Evolutionary conservation across 2,888 invertebrate species (phyloP).

Genomic region (Altica lythri): DNA sequence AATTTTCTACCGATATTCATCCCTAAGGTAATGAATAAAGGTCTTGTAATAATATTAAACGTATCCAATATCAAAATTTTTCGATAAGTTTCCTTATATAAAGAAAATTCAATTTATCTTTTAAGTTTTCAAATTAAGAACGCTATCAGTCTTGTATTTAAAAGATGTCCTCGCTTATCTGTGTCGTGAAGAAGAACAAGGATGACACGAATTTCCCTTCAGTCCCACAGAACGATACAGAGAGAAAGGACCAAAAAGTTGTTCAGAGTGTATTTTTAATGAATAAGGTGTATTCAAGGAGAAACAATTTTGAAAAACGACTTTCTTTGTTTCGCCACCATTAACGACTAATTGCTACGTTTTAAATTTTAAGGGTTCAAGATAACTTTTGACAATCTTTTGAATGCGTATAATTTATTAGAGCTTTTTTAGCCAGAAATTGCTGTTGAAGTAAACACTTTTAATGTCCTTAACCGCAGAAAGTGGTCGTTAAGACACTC

Average conservation of each 20-base stretch:
- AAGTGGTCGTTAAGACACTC: slow-evolving; percentile 10
- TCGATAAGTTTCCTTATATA: slow-evolving; percentile 14
- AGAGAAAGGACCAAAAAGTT: slow-evolving; percentile 34
- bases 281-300: slow-evolving; percentile 53
- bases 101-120: slow-evolving; percentile 54
- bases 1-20: no score
- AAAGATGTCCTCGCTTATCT: slow-evolving; percentile 48
- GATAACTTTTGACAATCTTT: slow-evolving; percentile 57
- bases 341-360: slow-evolving; percentile 58
- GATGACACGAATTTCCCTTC: slow-evolving; percentile 27
- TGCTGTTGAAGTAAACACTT: slow-evolving; percentile 36
- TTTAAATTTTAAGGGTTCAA: slow-evolving; percentile 55
- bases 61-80: slow-evolving; percentile 13
- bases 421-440: slow-evolving; percentile 42
- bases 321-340: slow-evolving; percentile 57
- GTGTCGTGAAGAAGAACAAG: slow-evolving; percentile 35
- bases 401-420: slow-evolving; percentile 52
- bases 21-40: no score
- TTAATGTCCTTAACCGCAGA: slow-evolving; percentile 32
- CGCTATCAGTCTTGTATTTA: slow-evolving; percentile 55
- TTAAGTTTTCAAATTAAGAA: slow-evolving; percentile 53
- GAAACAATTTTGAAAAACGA: slow-evolving; percentile 59
- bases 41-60: slow-evolving; percentile 7
- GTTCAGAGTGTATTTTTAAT: slow-evolving; percentile 46
- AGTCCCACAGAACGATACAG: slow-evolving; percentile 23